phyloP scores from a whole-genome alignment of 2,113 vertebrate genomes.

The Neodon shergylaensis region DNA sequence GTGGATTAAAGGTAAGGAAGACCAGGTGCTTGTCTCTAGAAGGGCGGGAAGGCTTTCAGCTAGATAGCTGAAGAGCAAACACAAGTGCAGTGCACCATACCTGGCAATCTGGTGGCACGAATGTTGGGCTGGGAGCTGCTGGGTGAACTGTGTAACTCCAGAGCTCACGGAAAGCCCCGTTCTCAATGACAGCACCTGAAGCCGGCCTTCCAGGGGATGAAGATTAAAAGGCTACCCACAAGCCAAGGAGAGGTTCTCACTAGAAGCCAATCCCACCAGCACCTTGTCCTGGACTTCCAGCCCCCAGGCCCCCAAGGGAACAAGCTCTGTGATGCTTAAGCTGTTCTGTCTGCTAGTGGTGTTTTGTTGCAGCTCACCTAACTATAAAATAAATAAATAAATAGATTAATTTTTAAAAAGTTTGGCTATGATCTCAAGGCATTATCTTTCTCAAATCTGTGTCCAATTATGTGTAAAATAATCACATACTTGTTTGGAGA shows the following conservation, averaged over 20 bases:
- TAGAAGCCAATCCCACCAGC: not conserved
- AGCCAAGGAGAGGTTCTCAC: not conserved
- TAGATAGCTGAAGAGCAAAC: not conserved
- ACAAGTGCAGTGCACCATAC: no score
- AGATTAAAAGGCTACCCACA: not conserved
- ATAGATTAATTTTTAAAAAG: not conserved
- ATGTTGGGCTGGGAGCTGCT: not conserved
- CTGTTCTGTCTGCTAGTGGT: not conserved
- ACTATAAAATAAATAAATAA: not conserved
- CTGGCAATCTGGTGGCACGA: not conserved
- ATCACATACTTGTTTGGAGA: not conserved
- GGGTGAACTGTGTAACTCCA: not conserved
- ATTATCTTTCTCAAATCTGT: not conserved
- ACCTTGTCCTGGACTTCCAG: not conserved
- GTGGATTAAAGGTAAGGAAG: not conserved
- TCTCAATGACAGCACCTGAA: not conserved
- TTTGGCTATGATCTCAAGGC: not conserved
- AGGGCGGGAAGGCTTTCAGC: not conserved
- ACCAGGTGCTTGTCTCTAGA: not conserved
- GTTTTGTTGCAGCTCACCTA: not conserved
- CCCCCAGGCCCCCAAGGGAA: not conserved
- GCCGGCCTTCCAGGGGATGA: not conserved
- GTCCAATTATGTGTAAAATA: not conserved
- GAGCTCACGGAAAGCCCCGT: no score
- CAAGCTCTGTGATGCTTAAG: not conserved